These are phyloP conservation scores for Campaea margaritaria DNA, from an alignment of 2,888 invertebrate genomes.

Conservation along the genomic window DNA sequence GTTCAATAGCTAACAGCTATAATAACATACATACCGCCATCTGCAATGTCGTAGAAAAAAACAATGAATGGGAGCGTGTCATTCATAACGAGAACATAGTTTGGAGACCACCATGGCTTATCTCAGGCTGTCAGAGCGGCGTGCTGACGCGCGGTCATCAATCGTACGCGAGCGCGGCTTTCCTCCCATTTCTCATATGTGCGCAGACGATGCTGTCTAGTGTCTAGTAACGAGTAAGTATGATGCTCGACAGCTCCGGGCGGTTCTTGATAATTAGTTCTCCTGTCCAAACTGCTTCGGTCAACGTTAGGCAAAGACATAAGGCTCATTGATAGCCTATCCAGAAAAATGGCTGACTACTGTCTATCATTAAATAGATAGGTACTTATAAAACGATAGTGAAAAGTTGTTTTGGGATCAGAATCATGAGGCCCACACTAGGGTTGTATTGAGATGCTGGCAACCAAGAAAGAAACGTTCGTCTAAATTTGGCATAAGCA, in stretches of 20 bases:
- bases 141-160: slow-evolving; percentile 62
- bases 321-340: slow-evolving; percentile 1
- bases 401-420: slow-evolving; percentile 6
- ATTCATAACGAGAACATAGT: slow-evolving; percentile 57
- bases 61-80: slow-evolving; percentile 50
- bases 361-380: too few species aligned
- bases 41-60: slow-evolving; percentile 8
- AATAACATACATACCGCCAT: neutral
- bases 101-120: slow-evolving; percentile 65
- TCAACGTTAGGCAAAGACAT: slow-evolving; percentile 1
- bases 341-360: slow-evolving; percentile 1
- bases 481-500: slow-evolving; percentile 79
- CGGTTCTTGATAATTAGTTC: slow-evolving; percentile 47
- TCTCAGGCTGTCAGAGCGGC: slow-evolving; percentile 51
- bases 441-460: slow-evolving; percentile 43
- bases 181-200: slow-evolving; percentile 56
- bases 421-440: neutral
- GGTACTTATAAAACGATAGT: too few species aligned
- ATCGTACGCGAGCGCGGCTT: slow-evolving; percentile 59
- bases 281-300: slow-evolving; percentile 18
- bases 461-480: slow-evolving; percentile 59
- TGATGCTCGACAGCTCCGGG: slow-evolving; percentile 46
- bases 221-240: slow-evolving; percentile 25
- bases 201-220: slow-evolving; percentile 36
- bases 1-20: neutral